These are phyloP conservation scores for Cryptoblepharus egeriae DNA, from an alignment of 2,797 vertebrate species.

Conservation along the genomic window DNA sequence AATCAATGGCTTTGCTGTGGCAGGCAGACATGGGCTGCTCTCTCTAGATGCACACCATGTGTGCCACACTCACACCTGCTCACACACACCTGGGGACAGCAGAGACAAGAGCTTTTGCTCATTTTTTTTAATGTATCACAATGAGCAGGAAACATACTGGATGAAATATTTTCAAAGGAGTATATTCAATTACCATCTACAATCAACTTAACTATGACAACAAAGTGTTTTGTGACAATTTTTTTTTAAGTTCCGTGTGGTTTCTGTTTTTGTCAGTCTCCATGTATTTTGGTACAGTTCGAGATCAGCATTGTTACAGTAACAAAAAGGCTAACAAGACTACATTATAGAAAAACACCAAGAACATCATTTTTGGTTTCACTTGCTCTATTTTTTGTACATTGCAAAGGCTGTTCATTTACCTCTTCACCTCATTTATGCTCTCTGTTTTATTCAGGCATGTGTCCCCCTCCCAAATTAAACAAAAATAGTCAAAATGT, in stretches of 20 bases:
- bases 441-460: slow-evolving; percentile 85
- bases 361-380: slow-evolving; percentile 99
- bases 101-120: slow-evolving; percentile 85
- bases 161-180: slow-evolving; percentile 99
- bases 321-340: slow-evolving; percentile 99
- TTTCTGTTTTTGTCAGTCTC: slow-evolving; percentile 94
- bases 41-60: rapidly evolving
- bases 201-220: slow-evolving; percentile 99
- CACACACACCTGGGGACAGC: slow-evolving; percentile 64
- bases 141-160: slow-evolving; percentile 99
- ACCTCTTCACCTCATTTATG: slow-evolving; percentile 85
- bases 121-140: slow-evolving; percentile 99
- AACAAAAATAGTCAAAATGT: slow-evolving; percentile 82
- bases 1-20: background rate
- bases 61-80: background rate
- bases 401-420: slow-evolving; percentile 99
- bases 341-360: slow-evolving; percentile 99
- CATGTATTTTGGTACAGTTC: slow-evolving; percentile 99
- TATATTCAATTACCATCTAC: slow-evolving; percentile 99
- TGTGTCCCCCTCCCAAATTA: slow-evolving; percentile 70
- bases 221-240: slow-evolving; percentile 99
- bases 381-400: slow-evolving; percentile 99
- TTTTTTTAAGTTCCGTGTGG: slow-evolving; percentile 95
- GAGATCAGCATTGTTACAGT: slow-evolving; percentile 99
- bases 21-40: rapidly evolving